These are phyloP conservation scores for Puffinus mauretanicus DNA, from an alignment of 2,113 vertebrate species.

Conservation along the genomic window DNA sequence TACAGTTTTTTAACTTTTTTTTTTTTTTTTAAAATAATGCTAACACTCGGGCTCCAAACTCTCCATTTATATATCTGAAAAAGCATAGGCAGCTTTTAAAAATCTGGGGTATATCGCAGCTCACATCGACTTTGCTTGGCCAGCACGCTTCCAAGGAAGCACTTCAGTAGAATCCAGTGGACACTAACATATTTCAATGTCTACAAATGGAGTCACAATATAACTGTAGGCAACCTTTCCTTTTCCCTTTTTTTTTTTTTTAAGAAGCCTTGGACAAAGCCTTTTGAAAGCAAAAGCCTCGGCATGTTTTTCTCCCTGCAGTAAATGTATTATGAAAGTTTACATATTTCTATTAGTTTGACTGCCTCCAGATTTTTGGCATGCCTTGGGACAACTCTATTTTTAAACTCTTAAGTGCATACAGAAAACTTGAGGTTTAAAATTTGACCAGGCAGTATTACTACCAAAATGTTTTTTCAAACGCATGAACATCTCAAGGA, in stretches of 20 bases:
- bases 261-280: neutral
- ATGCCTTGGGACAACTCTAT: neutral
- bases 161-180: neutral
- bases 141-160: neutral
- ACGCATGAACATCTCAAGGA: neutral
- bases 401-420: constrained; percentile 16
- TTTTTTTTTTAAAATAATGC: neutral
- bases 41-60: neutral
- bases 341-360: constrained; percentile 35
- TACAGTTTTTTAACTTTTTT: neutral
- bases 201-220: neutral
- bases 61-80: neutral
- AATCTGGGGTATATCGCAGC: neutral
- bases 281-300: neutral
- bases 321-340: constrained; percentile 24
- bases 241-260: neutral
- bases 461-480: neutral
- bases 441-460: neutral
- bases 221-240: neutral
- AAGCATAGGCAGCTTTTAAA: neutral
- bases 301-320: neutral
- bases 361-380: constrained; percentile 43
- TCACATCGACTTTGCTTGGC: neutral
- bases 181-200: neutral
- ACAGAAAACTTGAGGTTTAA: constrained; percentile 1